These are phyloP conservation scores for Catharus bicknelli DNA, from an alignment of 2,113 vertebrate genomes.

Conservation along the genomic window DNA sequence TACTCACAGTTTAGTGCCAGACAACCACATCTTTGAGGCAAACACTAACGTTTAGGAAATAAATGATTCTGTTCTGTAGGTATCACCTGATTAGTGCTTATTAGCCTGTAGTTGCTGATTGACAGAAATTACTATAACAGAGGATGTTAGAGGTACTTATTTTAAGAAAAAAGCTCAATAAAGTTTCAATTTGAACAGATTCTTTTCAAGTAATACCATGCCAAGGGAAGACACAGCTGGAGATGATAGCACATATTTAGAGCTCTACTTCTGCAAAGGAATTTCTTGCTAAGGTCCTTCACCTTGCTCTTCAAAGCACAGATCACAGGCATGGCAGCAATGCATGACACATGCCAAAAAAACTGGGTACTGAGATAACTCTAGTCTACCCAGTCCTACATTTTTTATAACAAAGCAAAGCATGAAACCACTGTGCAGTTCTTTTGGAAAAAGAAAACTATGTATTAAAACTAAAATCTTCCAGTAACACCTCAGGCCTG, in stretches of 20 bases:
- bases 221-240: neutral
- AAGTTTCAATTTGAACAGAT: neutral
- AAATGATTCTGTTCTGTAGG: neutral
- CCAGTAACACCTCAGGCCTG: neutral
- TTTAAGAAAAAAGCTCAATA: neutral
- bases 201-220: neutral
- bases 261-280: neutral
- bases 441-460: neutral
- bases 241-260: neutral
- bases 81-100: neutral
- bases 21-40: neutral
- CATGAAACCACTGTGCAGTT: neutral
- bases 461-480: neutral
- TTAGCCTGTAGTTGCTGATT: rapidly evolving
- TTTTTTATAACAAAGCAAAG: neutral
- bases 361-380: neutral
- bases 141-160: neutral
- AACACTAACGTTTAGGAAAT: neutral
- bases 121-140: neutral
- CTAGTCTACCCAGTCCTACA: neutral
- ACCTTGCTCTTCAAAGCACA: neutral
- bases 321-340: neutral
- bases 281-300: neutral
- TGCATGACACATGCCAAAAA: neutral
- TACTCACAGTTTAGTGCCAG: neutral